A percentile compares a stretch with the other conserved stretches of the same genome.
phyloP scores from a whole-genome alignment of 2,797 vertebrate genomes.

The Pelochelys cantorii region DNA sequence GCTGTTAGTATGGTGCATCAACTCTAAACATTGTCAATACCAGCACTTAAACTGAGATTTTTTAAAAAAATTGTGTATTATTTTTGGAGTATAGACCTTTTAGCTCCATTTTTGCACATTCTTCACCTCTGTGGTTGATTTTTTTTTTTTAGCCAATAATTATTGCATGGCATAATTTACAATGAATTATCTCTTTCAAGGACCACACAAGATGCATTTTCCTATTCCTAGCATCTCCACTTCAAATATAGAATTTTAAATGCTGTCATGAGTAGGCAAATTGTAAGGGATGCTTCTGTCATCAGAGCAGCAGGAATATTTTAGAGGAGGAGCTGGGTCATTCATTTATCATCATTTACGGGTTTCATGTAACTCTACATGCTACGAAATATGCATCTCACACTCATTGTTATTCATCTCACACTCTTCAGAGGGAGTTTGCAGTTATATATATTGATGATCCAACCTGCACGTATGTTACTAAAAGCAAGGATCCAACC shows the following conservation, averaged over 20 bases:
- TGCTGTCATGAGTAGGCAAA: constrained; percentile 42
- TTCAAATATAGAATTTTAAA: not conserved
- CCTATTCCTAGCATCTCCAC: not conserved
- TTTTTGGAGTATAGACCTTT: constrained; percentile 1
- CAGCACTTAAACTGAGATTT: not conserved
- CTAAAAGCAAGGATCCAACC: not conserved
- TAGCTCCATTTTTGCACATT: constrained; percentile 34
- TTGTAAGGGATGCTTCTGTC: constrained; percentile 25
- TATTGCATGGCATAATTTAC: not conserved
- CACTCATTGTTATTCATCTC: not conserved
- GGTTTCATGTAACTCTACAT: not conserved
- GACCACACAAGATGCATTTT: constrained; percentile 52
- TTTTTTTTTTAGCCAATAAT: not conserved
- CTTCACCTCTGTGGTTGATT: not conserved
- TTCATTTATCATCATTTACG: not conserved
- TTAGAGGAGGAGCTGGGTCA: not conserved
- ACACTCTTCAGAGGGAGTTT: not conserved
- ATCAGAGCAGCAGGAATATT: not conserved
- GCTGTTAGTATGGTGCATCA: not conserved
- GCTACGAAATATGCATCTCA: not conserved
- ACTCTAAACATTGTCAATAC: not conserved
- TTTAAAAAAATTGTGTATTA: not conserved
- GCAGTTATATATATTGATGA: not conserved
- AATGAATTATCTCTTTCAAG: constrained; percentile 16
- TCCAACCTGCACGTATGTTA: fast-evolving